phyloP scores from a whole-genome alignment of 1,140 invertebrate genomes.

The Vanessa atalanta region DNA sequence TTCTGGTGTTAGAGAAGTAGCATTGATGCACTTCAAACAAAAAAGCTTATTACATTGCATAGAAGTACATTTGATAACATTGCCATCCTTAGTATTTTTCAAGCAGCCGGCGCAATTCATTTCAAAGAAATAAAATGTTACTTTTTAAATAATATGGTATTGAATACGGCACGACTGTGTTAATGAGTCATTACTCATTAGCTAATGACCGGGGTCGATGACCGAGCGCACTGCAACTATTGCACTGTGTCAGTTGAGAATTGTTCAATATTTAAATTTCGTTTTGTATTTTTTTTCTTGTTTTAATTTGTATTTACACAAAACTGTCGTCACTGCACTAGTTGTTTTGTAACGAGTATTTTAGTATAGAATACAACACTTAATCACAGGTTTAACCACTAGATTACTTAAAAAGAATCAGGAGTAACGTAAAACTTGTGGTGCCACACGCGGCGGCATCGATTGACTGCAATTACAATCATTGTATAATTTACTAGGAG shows the following conservation, averaged over 20 bases:
- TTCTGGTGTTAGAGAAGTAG: slow-evolving; percentile 7
- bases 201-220: slow-evolving; percentile 9
- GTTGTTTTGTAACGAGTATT: neutral
- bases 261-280: too few relatives aligned
- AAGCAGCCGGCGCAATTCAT: slow-evolving; percentile 21
- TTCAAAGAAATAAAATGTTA: slow-evolving; percentile 9
- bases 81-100: slow-evolving; percentile 10
- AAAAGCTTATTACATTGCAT: slow-evolving; percentile 11
- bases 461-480: too few relatives aligned
- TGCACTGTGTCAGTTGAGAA: too few relatives aligned
- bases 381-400: slow-evolving; percentile 12
- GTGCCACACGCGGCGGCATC: too few relatives aligned
- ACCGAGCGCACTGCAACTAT: neutral
- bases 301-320: neutral
- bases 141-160: neutral
- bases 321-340: slow-evolving; percentile 6
- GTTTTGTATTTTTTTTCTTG: too few relatives aligned
- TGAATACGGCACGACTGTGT: neutral
- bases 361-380: slow-evolving; percentile 9
- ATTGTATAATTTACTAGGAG: too few relatives aligned
- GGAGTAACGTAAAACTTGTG: too few relatives aligned
- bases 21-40: slow-evolving; percentile 17
- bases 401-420: neutral
- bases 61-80: slow-evolving; percentile 8
- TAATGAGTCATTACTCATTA: slow-evolving; percentile 1